Evolutionary conservation across 2,888 invertebrate genomes (phyloP).

Genomic region (Drosophila mettleri): DNA sequence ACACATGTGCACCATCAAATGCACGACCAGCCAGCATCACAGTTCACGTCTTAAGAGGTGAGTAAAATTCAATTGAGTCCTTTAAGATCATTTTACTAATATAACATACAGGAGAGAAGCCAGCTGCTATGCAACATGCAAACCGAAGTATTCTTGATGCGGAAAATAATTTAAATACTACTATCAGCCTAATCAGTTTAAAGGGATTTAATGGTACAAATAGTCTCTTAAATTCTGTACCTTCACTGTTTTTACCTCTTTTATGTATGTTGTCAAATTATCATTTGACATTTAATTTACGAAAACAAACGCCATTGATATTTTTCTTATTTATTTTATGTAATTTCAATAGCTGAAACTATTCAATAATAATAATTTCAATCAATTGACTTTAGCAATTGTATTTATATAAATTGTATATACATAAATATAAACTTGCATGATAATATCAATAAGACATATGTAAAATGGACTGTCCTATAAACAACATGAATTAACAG

Average conservation of each 20-base stretch:
- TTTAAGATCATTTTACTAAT: neutral
- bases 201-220: slow-evolving; percentile 62
- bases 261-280: slow-evolving; percentile 51
- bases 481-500: slow-evolving; percentile 43
- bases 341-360: slow-evolving; percentile 65
- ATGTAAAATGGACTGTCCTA: slow-evolving; percentile 74
- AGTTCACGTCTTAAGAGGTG: slow-evolving; percentile 90
- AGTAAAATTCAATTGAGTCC: slow-evolving; percentile 50
- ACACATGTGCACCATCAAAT: slow-evolving; percentile 92
- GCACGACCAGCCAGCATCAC: slow-evolving; percentile 90
- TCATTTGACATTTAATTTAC: slow-evolving; percentile 33
- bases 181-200: slow-evolving; percentile 60
- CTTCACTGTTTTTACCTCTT: slow-evolving; percentile 45
- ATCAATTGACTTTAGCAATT: slow-evolving; percentile 52
- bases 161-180: slow-evolving; percentile 74
- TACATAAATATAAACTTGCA: slow-evolving; percentile 34
- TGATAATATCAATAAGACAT: slow-evolving; percentile 47
- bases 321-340: slow-evolving; percentile 49
- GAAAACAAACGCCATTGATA: slow-evolving; percentile 40
- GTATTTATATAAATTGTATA: slow-evolving; percentile 66
- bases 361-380: slow-evolving; percentile 42
- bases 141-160: slow-evolving; percentile 83
- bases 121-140: slow-evolving; percentile 85
- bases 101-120: slow-evolving; percentile 81
- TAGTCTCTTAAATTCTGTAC: slow-evolving; percentile 30